phyloP scores from a whole-genome alignment of 2,113 vertebrate genomes.

The Himantopus leucocephalus region DNA sequence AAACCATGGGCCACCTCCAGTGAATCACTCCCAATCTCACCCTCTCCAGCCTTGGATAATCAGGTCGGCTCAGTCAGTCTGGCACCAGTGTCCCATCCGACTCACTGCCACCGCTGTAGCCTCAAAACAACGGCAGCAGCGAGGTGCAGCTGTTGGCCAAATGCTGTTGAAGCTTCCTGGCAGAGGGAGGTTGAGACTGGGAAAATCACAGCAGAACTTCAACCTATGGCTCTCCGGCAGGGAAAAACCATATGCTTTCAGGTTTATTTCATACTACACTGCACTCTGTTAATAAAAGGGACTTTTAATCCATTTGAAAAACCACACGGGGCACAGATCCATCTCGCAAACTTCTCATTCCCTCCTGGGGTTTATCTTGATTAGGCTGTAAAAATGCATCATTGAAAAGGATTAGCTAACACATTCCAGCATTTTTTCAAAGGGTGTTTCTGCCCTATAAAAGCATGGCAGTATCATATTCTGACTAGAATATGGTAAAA shows the following conservation, averaged over 20 bases:
- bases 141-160: background rate
- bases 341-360: conserved; percentile 37
- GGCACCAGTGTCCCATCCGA: background rate
- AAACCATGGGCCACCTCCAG: background rate
- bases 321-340: conserved; percentile 58
- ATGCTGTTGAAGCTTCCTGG: background rate
- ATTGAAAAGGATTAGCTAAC: conserved; percentile 47
- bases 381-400: conserved; percentile 63
- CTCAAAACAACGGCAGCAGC: background rate
- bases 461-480: background rate
- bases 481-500: background rate
- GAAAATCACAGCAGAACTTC: background rate
- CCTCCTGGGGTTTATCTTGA: conserved; percentile 64
- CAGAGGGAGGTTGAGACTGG: background rate
- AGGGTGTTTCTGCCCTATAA: background rate
- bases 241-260: conserved; percentile 10
- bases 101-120: background rate
- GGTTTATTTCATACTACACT: conserved; percentile 66
- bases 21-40: background rate
- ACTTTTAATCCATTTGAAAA: conserved; percentile 60
- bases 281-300: conserved; percentile 63
- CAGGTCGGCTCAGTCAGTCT: background rate
- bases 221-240: background rate
- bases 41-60: background rate
- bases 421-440: conserved; percentile 6